Evolutionary conservation across 1,140 invertebrate genomes (phyloP).

Genomic region (Psilanteris sp.): DNA sequence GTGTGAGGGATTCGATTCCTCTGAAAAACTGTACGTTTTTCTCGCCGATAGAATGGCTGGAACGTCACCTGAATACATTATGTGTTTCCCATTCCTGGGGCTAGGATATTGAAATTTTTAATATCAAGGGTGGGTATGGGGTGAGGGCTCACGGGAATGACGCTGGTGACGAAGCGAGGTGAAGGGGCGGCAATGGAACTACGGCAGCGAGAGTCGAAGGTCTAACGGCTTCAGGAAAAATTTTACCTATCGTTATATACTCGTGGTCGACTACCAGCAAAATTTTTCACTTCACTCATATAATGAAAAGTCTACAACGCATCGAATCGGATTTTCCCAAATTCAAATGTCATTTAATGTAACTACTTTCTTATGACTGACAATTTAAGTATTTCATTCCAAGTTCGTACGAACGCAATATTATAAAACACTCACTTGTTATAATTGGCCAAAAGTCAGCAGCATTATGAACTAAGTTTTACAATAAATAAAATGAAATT

Average conservation of each 20-base stretch:
- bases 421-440: too few species aligned
- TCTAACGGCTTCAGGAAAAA: slow-evolving; percentile 61
- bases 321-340: slow-evolving; percentile 14
- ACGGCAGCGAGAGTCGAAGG: slow-evolving; percentile 56
- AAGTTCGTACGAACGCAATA: too few species aligned
- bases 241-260: slow-evolving; percentile 52
- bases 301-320: slow-evolving; percentile 52
- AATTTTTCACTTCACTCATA: slow-evolving; percentile 36
- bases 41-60: slow-evolving; percentile 80
- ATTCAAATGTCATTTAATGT: neutral
- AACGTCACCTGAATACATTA: slow-evolving; percentile 81
- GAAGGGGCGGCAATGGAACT: slow-evolving; percentile 43
- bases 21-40: slow-evolving; percentile 80
- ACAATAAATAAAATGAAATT: too few species aligned
- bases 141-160: slow-evolving; percentile 53
- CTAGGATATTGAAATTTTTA: slow-evolving; percentile 81
- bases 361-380: neutral
- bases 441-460: too few species aligned
- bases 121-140: slow-evolving; percentile 75
- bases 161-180: slow-evolving; percentile 42
- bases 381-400: too few species aligned
- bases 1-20: slow-evolving; percentile 77
- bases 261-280: slow-evolving; percentile 34
- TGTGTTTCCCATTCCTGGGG: slow-evolving; percentile 80
- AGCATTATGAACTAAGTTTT: too few species aligned